Base-by-base conservation (phyloP, 1,140 invertebrate species). In the Trichonephila clavata region DNA sequence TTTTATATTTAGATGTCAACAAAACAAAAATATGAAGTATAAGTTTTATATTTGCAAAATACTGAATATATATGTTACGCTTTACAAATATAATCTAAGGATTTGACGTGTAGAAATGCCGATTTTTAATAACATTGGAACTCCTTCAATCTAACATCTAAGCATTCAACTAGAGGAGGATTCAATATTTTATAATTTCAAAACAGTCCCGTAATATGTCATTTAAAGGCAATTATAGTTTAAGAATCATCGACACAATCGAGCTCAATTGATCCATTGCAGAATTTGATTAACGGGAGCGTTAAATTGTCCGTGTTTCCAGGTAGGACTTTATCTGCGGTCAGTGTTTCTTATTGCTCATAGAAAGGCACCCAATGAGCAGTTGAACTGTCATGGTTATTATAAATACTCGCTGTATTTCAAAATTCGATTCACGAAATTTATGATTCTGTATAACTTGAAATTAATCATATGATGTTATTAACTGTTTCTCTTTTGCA, bases 341-440 rank as follows among this genome's bases (percentile, higher is more conserved):
- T 21, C 16, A 1, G 16, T 18, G 61, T 20, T 21, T 6, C 7
- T 18, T 20, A 63, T 18, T 63, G 61, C 61, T 63, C 21, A 21
- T 63, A 63, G 61, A 63, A 63, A 63, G 18, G 32, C 4, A 32
- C 16, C 32, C 27, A 32, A 18, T 32, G 3, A 77, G 27, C 18
- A 27, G 27, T 27, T 77, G 71, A 27, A 77, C 16, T 77, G 71
- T 77, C 71, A 77, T 16, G 71, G 71, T 32, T 77, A 77, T 77
- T 27, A 77, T 32, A 27, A 77, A 77, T 77, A 39, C 71, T 32
- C 24, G 27, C 27, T 77, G 71, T 39, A 77, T 77, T 77, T 77
- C 71, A 32, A 16, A 77, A 77, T 77, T 77, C 71, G 71, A 39
- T 77, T 32, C 71, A 77, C 71, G 71, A 39, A 39, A 77, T 77